Conservation (phyloP, 2,113 vertebrate species). For the Ceuthmochares aereus region DNA sequence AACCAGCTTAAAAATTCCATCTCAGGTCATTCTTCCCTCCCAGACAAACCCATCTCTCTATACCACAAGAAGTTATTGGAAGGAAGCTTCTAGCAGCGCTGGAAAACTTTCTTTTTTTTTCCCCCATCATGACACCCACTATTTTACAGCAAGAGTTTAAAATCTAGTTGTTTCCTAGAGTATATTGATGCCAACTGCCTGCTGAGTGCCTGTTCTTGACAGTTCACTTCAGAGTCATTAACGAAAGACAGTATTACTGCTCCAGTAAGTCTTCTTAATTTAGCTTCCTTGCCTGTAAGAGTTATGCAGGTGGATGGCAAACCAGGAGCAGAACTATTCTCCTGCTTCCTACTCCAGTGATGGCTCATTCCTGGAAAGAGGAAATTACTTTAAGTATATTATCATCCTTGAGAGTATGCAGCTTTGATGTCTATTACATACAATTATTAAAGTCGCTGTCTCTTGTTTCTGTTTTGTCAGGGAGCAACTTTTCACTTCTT, state of each 20-base stretch:
- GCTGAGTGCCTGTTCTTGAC: background rate
- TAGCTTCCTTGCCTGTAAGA: background rate
- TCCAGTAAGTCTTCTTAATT: background rate
- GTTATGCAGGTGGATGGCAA: background rate
- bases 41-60: background rate
- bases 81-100: background rate
- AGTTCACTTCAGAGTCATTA: background rate
- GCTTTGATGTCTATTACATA: background rate
- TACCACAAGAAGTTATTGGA: background rate
- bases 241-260: background rate
- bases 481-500: background rate
- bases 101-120: background rate
- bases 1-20: background rate
- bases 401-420: background rate
- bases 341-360: background rate
- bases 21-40: background rate
- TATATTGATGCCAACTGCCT: background rate
- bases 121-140: fast-evolving
- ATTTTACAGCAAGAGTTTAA: background rate
- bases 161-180: background rate
- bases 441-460: background rate
- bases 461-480: background rate
- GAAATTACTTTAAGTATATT: background rate
- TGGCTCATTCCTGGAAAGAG: background rate
- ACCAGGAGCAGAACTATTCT: background rate